A percentile compares a stretch with the other conserved stretches of the same genome.
Conservation (phyloP, 2,888 invertebrate genomes). For the Opisthograptis luteolata region DNA sequence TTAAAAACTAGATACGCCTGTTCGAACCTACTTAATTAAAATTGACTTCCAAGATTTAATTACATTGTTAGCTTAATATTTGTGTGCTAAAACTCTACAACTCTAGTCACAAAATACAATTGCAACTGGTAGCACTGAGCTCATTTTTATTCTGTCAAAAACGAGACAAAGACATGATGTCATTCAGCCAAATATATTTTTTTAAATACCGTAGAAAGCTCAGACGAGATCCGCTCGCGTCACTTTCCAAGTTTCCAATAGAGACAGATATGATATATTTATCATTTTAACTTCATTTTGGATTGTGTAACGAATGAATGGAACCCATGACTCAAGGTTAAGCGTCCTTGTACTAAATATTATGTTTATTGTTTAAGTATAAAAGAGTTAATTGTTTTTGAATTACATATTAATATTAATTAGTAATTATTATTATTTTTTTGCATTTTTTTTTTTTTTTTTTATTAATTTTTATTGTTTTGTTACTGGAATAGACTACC, state of each 20-base stretch:
- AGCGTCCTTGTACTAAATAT: slow-evolving; percentile 17
- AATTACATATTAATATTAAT: too few species aligned
- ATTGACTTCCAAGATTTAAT: too few species aligned
- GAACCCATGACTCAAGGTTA: slow-evolving; percentile 11
- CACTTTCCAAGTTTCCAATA: slow-evolving; percentile 27
- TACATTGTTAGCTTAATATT: too few species aligned
- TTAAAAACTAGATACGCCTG: too few species aligned
- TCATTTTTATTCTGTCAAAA: not conserved
- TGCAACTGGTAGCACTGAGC: not conserved
- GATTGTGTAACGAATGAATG: slow-evolving; percentile 7
- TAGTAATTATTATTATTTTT: too few species aligned
- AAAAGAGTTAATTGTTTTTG: not conserved
- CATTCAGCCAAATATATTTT: slow-evolving; percentile 21
- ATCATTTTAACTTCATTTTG: slow-evolving; percentile 14
- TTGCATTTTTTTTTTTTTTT: too few species aligned
- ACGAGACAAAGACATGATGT: slow-evolving; percentile 21
- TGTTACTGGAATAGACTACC: too few species aligned
- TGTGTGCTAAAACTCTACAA: not conserved
- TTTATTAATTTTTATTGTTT: too few species aligned
- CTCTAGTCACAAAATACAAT: not conserved
- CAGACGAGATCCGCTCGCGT: slow-evolving; percentile 4
- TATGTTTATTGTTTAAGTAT: not conserved
- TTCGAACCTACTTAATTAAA: too few species aligned
- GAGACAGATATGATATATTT: not conserved
- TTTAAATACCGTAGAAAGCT: slow-evolving; percentile 22